Evolutionary conservation across 2,797 vertebrate species (phyloP), one percentile per base, ranked within the genome.

Genomic region (Sphaeramia orbicularis): DNA sequence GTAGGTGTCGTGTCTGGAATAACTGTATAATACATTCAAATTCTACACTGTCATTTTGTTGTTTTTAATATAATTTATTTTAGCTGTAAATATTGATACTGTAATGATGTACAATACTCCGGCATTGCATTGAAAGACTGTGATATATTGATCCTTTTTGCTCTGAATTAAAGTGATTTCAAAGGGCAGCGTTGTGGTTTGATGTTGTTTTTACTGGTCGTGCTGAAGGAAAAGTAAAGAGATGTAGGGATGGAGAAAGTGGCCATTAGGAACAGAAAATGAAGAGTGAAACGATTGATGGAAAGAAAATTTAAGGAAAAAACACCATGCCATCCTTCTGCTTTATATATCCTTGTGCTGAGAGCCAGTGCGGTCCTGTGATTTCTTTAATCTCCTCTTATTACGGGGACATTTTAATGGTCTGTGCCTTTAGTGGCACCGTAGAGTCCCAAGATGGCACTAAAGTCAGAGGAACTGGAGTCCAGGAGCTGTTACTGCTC

Each of bases 141-240:
- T 91, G 89, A 92, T 82, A 74, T 91, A 87, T 62, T 78, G 81
- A 75, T 69, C 9, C 9, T 68, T 71, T 87, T 76, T 77, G 80
- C 87, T 92, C 92, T 84, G 78, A 86, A 94, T 92, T 95, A 94
- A 95, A 94, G 79, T 88, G 75, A 81, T 91, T 92, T 91, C 87
- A 92, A 94, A 86, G 66, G 72, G 70, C 72, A 37, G 18, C 18
- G 21, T 48, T 74, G 63, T 78, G 63, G 60, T 71, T 59, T 50
- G 14, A 37, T 85, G 12, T 87, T 61, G 60, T 89, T 56, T 74
- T 14, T 66, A 50, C 58, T 50, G 19, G 48, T 13, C 19, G n/a
- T 35, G 51, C 14, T 40, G 57, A 32, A 50, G 44, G 41, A 41
- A 35, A 18, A 19, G 49, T 51, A 61, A 35, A 53, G 60, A 5